Base-by-base conservation (phyloP, 2,113 vertebrate species). In the Tupaia chinensis region DNA sequence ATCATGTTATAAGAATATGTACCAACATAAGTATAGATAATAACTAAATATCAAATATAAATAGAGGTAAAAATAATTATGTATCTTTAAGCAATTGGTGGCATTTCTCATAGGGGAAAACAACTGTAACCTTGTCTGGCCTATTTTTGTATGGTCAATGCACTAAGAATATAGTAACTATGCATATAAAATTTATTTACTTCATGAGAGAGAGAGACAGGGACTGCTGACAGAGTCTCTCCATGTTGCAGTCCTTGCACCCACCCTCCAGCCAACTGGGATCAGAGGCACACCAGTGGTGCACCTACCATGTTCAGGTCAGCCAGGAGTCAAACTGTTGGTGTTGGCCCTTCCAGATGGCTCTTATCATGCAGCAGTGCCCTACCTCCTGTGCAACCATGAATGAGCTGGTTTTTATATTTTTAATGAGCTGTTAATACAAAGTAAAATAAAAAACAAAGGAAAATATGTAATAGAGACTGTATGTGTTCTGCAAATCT, bases 21-120 rank as follows among this genome's bases (percentile, higher is more conserved):
- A 32, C 56, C 15, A 73, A 9, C 7, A 7, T n/a, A 8, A 69
- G 19, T 13, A 76, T 72, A 61, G n/a, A 32, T 23, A 74, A 89
- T 68, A 53, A 54, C 53, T 80, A 93, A 94, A 73, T 68, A 85
- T 25, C 58, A 65, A 60, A 58, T 80, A 86, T 79, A 93, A 86
- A 74, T 19, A 90, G 5, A 60, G 65, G 63, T 17, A 82, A 34
- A 27, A 80, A 81, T 34, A 68, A 85, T 27, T n/a, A 61, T 65
- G 1, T 63, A 78, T 73, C 4, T 88, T 87, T 80, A 70, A 73
- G 66, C 66, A 83, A 79, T 74, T 53, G 11, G 12, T 60, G 15
- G 19, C 19, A 69, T 61, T 9, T 17, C 19, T 93, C 27, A 53
- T 7, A 6, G 34, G 29, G 11, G 58, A 27, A 58, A 82, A 16